A percentile compares a stretch with the other conserved stretches of the same genome.
These are phyloP conservation scores for Gymnothorax javanicus DNA, from an alignment of 2,797 vertebrate genomes.

Conservation along the genomic window DNA sequence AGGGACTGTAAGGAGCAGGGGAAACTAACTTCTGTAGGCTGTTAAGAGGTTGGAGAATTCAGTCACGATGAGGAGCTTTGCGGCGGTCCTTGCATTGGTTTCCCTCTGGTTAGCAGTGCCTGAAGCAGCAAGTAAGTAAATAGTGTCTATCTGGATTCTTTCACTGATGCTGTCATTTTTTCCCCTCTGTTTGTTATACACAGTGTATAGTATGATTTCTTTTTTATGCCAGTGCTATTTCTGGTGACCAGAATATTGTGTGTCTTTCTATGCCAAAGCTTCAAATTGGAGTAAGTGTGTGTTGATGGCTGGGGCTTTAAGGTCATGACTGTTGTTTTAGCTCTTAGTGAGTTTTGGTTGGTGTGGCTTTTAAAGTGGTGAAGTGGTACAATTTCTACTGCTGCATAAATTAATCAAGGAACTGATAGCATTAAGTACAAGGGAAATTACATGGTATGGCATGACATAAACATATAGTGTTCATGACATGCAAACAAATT, in stretches of 20 bases:
- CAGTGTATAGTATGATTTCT: neutral
- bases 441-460: neutral
- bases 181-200: neutral
- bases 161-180: neutral
- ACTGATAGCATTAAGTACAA: neutral
- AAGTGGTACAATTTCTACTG: neutral
- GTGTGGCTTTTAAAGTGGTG: neutral
- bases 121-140: constrained; percentile 67
- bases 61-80: constrained; percentile 66
- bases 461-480: neutral
- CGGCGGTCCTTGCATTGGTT: constrained; percentile 56
- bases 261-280: neutral
- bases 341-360: neutral
- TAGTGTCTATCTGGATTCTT: neutral
- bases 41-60: constrained; percentile 49
- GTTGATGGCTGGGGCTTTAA: neutral
- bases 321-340: neutral
- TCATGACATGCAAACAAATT: too few relatives aligned
- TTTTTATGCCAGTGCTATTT: neutral
- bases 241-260: neutral
- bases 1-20: constrained; percentile 53
- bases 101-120: constrained; percentile 53
- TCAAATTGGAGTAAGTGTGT: neutral
- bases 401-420: neutral
- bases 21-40: constrained; percentile 45